phyloP scores from a whole-genome alignment of 1,140 invertebrate species.

The Papilio polytes region DNA sequence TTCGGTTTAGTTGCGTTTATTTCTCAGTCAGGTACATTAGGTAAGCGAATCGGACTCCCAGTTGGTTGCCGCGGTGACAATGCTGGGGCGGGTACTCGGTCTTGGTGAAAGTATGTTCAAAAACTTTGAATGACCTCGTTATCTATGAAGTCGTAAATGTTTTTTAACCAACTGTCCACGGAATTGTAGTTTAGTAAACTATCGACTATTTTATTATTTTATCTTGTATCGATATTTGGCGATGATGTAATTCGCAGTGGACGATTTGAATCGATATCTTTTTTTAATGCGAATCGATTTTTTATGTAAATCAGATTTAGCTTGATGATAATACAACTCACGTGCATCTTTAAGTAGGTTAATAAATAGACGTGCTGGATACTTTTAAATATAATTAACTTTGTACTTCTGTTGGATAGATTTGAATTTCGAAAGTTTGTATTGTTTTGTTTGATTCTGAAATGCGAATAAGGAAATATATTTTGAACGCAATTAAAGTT shows the following conservation, averaged over 20 bases:
- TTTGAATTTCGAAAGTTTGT: not conserved
- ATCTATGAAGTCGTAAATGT: slow-evolving; percentile 23
- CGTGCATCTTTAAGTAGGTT: not conserved
- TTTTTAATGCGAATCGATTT: not conserved
- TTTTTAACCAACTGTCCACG: not conserved
- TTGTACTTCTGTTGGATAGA: not conserved
- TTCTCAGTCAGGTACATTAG: slow-evolving; percentile 71
- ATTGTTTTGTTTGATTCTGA: not conserved
- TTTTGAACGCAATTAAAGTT: not conserved
- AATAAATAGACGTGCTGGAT: slow-evolving; percentile 3
- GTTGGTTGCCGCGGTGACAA: slow-evolving; percentile 62
- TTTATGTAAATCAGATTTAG: slow-evolving; percentile 12
- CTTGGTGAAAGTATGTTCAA: slow-evolving; percentile 69
- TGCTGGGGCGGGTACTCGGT: slow-evolving; percentile 54
- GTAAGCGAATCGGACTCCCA: slow-evolving; percentile 65
- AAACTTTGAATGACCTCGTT: slow-evolving; percentile 23
- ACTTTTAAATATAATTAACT: not conserved
- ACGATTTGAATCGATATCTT: slow-evolving; percentile 1
- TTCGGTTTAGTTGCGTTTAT: slow-evolving; percentile 57
- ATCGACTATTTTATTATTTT: not conserved
- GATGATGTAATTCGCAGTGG: not conserved
- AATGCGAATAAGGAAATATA: not conserved
- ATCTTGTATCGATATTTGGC: not conserved
- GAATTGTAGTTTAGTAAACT: not conserved
- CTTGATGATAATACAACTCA: slow-evolving; percentile 12